Base-by-base conservation (phyloP, 2,797 vertebrate species). In the Acanthornis magna region DNA sequence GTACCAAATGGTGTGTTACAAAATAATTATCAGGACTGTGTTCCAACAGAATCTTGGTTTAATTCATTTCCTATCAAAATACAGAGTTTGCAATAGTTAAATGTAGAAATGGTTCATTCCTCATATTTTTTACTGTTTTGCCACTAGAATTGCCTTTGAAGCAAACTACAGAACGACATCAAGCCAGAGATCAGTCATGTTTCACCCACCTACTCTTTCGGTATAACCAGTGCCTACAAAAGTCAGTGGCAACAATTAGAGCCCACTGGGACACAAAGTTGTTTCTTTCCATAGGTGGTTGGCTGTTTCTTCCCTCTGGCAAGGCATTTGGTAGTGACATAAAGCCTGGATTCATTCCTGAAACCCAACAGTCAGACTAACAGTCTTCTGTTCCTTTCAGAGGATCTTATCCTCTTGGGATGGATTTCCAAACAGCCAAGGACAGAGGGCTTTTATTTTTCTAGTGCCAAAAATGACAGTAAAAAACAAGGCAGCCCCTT, bases 311-410 rank as follows among this genome's bases (percentile, higher is more conserved):
- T 74, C 50, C 55, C 87, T 95, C 71, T 92, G 83, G 81, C 82
- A 91, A 83, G 47, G 6, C 63, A 51, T 71, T 78, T 85, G 32
- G 11, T 62, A 89, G 20, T 91, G 65, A 83, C 43, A 48, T 73
- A 85, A 94, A 79, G 36, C n/a, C 93, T 93, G 92, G 79, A 88
- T 68, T 17, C 5, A 32, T 81, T 91, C 65, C 89, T 95, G 85
- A 93, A 92, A 93, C 85, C 79, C 67, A 47, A 10, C 71, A 83
- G 51, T 65, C 77, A 51, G 21, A 42, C 73, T 81, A 83, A 77
- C 16, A 42, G 12, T 91, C 22, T 50, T 87, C 38, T 70, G 51
- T 95, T 92, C 50, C 67, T 91, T 95, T 89, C 72, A 73, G 84
- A 62, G 61, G n/a, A 77, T 89, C 80, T 93, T 88, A 85, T 18